Base-by-base conservation (phyloP, 2,797 vertebrate species). In the Takifugu ocellatus region DNA sequence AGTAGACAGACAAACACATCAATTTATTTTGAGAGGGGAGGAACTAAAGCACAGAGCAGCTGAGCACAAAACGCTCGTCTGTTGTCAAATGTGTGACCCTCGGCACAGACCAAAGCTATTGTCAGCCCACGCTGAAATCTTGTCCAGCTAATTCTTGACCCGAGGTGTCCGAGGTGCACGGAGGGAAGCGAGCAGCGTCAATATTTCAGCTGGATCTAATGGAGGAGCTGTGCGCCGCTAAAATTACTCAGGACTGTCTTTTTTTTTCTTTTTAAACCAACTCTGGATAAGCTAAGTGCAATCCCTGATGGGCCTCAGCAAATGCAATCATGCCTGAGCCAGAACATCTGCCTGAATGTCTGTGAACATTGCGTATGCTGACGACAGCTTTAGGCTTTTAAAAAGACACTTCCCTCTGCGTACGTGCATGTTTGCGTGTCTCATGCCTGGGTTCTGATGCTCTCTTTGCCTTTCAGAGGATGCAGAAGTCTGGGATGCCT, bases 311-410 rank as follows among this genome's bases (percentile, higher is more conserved):
- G 79, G 77, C 62, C 79, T 56, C 2, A 62, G 80, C 46, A 55
- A 79, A 82, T 63, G 83, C 73, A 84, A 84, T 81, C 81, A 84
- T 71, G 84, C 77, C 78, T 79, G 81, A 83, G 81, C 74, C 56
- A 75, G 61, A 87, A 85, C 89, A 88, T 88, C 85, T 84, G 76
- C 79, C 77, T 72, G 77, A 66, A 79, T 65, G 78, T 84, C 68
- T 79, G 55, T 63, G 73, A 79, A 79, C 81, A 78, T 74, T 59
- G 77, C 62, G 79, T 77, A 81, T 70, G 78, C 81, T 78, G 83
- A 86, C 68, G 53, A 83, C 82, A 84, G 81, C 83, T 80, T 74
- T 69, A 29, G 82, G 85, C 84, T 88, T 88, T 88, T 79, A 87
- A 72, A 82, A 70, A 73, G 55, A 80, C 72, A 59, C 59, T 2